Evolutionary conservation across 2,888 invertebrate genomes (phyloP).

Genomic region (Diarsia rubi): DNA sequence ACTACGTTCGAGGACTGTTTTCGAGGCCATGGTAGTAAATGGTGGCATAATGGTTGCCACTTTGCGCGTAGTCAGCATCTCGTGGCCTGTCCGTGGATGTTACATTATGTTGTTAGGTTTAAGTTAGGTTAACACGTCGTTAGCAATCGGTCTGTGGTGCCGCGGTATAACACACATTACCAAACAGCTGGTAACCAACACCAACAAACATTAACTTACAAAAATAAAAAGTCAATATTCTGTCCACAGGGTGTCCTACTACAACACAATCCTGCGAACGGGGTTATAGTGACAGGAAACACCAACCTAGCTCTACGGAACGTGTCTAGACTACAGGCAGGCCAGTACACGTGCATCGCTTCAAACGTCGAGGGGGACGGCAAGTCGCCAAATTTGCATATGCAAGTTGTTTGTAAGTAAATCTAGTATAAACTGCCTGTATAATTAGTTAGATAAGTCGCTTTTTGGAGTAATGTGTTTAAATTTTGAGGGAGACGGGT

Average conservation of each 20-base stretch:
- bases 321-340: constrained; percentile 95
- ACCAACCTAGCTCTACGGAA: constrained; percentile 94
- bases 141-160: no score
- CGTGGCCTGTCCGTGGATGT: no score
- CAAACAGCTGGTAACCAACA: background rate
- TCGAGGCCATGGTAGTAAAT: no score
- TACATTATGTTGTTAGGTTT: no score
- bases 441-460: constrained; percentile 55
- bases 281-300: constrained; percentile 96
- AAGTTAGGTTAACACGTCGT: no score
- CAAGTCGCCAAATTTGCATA: constrained; percentile 94
- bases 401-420: constrained; percentile 98
- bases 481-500: constrained; percentile 39
- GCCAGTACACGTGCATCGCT: constrained; percentile 96
- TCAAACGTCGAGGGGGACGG: constrained; percentile 98
- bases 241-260: constrained; percentile 93
- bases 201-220: background rate
- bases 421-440: constrained; percentile 47
- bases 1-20: no score
- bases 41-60: no score
- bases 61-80: no score
- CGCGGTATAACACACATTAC: background rate
- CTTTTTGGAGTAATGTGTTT: constrained; percentile 63
- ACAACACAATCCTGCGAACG: constrained; percentile 95
- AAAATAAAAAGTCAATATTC: constrained; percentile 26